phyloP scores from a whole-genome alignment of 2,113 vertebrate genomes.

The Chlamydotis undulata region DNA sequence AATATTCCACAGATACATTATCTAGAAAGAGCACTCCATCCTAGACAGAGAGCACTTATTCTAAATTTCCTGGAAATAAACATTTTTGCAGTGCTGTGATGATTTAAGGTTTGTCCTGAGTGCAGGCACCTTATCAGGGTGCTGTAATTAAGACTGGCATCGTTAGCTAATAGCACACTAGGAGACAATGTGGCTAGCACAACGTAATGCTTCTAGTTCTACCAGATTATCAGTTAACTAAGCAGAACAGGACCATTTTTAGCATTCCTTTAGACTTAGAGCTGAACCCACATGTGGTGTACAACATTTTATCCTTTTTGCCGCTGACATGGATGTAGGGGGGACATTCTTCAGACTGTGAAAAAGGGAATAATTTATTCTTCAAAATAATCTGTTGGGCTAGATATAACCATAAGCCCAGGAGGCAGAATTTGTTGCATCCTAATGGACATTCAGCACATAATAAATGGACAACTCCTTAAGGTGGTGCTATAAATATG shows the following conservation, averaged over 20 bases:
- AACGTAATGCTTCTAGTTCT: neutral
- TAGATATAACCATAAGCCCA: neutral
- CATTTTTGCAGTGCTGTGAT: neutral
- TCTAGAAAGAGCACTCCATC: neutral
- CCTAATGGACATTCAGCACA: neutral
- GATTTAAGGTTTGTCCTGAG: neutral
- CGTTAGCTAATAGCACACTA: neutral
- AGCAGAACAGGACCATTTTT: neutral
- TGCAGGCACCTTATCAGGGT: neutral
- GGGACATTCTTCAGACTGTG: fast-evolving
- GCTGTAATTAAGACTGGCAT: neutral
- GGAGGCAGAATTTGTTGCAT: neutral
- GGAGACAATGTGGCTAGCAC: neutral
- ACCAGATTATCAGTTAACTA: neutral
- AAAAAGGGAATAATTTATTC: neutral
- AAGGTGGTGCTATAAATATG: neutral
- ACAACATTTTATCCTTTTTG: neutral
- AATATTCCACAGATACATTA: neutral
- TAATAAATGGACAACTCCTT: neutral
- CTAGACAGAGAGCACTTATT: neutral
- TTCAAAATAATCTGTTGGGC: neutral
- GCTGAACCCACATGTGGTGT: neutral
- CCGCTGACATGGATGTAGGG: neutral
- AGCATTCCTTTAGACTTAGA: neutral
- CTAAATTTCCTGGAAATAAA: neutral